Percentiles rank a stretch among this genome's conserved stretches.
phyloP scores from a whole-genome alignment of 2,888 invertebrate species.

The Pheosia gnoma region DNA sequence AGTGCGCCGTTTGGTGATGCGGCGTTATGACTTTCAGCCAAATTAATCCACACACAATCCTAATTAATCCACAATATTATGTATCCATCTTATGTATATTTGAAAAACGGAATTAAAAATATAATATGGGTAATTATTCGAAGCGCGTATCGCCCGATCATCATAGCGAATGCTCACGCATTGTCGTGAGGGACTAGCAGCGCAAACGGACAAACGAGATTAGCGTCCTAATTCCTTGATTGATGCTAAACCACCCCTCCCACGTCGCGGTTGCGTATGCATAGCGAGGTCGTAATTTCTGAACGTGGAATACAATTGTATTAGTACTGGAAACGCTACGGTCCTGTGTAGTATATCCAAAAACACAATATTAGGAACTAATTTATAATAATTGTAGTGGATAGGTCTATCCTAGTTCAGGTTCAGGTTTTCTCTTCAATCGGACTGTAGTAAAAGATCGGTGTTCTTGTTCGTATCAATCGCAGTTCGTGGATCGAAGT shows the following conservation, averaged over 20 bases:
- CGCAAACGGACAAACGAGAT: conserved; percentile 66
- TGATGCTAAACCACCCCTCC: conserved; percentile 64
- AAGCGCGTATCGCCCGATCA: conserved; percentile 41
- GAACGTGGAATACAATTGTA: conserved; percentile 26
- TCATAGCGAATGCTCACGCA: conserved; percentile 47
- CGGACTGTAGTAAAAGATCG: too few species aligned
- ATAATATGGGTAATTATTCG: conserved; percentile 18
- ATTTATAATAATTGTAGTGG: too few species aligned
- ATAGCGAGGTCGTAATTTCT: conserved; percentile 52
- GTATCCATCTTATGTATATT: too few species aligned
- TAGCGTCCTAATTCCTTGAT: conserved; percentile 72
- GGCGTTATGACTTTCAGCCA: too few species aligned
- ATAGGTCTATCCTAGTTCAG: too few species aligned
- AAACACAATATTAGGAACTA: too few species aligned
- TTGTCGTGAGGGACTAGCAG: conserved; percentile 45
- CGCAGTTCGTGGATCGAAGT: too few species aligned
- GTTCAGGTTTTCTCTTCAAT: too few species aligned
- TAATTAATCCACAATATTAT: too few species aligned
- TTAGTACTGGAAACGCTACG: conserved; percentile 22
- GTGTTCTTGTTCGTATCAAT: too few species aligned
- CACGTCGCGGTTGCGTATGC: conserved; percentile 39
- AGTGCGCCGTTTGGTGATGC: too few species aligned
- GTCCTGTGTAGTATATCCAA: not conserved
- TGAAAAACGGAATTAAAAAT: conserved; percentile 1
- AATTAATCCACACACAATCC: too few species aligned